Evolutionary conservation across 2,888 invertebrate genomes (phyloP).

Genomic region (Cantharis flavilabris): DNA sequence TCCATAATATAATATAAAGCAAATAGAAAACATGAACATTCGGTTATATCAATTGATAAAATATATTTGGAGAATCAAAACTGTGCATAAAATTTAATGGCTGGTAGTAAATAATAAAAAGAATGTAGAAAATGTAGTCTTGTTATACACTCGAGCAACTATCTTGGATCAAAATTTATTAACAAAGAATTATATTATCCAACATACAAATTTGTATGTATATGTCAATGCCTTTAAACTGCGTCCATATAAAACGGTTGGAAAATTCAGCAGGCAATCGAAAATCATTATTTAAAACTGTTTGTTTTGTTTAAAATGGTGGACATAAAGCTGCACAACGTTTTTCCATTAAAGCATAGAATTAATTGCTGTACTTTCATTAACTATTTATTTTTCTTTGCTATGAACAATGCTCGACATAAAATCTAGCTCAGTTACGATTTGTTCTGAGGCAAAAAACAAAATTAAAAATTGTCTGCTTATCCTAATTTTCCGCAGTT

Average conservation of each 20-base stretch:
- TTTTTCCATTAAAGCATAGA: constrained; percentile 17
- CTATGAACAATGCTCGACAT: background rate
- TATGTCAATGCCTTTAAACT: background rate
- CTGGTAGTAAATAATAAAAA: background rate
- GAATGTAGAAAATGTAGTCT: background rate
- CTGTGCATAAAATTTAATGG: background rate
- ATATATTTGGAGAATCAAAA: background rate
- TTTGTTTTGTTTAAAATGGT: constrained; percentile 14
- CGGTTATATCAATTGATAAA: background rate
- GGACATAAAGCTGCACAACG: constrained; percentile 9
- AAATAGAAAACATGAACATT: background rate
- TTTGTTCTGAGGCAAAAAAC: background rate
- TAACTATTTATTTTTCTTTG: constrained; percentile 13
- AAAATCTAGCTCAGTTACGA: background rate
- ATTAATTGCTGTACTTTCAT: constrained; percentile 22
- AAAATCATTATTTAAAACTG: constrained; percentile 21
- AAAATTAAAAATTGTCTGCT: background rate
- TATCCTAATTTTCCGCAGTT: background rate
- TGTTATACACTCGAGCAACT: background rate
- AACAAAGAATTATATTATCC: background rate
- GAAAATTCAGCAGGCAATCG: background rate
- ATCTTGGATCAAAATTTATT: background rate
- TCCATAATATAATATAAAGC: background rate
- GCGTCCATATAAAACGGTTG: background rate
- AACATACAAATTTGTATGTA: background rate